Base-by-base conservation (phyloP, 2,797 vertebrate genomes). In the Ciconia nigra region DNA sequence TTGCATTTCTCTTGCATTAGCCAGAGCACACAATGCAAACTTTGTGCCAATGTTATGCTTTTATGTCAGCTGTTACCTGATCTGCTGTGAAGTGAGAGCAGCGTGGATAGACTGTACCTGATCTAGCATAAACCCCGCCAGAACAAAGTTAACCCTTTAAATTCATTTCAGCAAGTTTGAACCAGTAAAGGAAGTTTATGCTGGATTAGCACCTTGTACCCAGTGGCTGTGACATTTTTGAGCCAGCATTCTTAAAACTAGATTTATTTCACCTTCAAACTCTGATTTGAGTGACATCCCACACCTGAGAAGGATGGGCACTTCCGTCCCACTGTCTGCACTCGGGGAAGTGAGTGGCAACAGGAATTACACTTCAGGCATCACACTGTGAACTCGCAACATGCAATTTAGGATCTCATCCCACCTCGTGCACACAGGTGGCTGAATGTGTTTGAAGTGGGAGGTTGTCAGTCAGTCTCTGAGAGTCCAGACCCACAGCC, bases 11-110 rank as follows among this genome's bases (percentile, higher is more conserved):
- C 49, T 15, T 2, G 83, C 70, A 4, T 14, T n/a, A 49, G 54
- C 62, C 66, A 15, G 15, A 29, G 74, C 37, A 11, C 84, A 96
- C 96, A 95, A 95, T 66, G 91, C 63, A 70, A n/a, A 89, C 78
- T 19, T 44, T 96, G 96, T 96, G 63, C 91, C 94, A 28, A 5
- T 4, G 39, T 18, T 39, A 5, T 8, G 86, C 87, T 59, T 51
- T 21, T 55, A 2, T 63, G 54, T 33, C 87, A 55, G 86, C 81
- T 7, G 92, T 41, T 59, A 96, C 94, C 83, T 19, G 94, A 92
- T 41, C 86, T 37, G 83, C 92, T 66, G 76, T 1, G 67, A 22
- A 77, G 54, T 5, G 24, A 62, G 39, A 71, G 81, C 83, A 25
- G 73, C 5, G 0, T 4, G 49, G 80, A 49, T 21, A 35, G 69